phyloP scores from a whole-genome alignment of 2,888 invertebrate species.

The Gerris lacustris region DNA sequence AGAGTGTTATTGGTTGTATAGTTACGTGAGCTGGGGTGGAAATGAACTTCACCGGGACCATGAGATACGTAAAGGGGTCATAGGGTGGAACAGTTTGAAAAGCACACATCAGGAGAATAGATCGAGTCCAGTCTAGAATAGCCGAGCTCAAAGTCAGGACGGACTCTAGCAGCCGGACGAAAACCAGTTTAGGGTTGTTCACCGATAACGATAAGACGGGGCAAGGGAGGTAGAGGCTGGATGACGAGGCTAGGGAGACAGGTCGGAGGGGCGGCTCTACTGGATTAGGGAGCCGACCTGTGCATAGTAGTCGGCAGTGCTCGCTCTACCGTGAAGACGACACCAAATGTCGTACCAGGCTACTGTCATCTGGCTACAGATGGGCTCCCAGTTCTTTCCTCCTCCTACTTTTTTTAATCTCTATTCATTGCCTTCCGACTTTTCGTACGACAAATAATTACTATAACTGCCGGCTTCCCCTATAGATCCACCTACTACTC shows the following conservation, averaged over 20 bases:
- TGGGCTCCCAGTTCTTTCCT: not conserved
- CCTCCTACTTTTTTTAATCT: not conserved
- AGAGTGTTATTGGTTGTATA: too few species aligned
- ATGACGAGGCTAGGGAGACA: not conserved
- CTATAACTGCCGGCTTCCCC: not conserved
- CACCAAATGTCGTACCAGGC: not conserved
- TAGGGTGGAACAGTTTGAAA: too few species aligned
- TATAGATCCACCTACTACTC: not conserved
- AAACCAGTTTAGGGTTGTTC: too few species aligned
- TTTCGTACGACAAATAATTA: not conserved
- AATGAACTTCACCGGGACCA: too few species aligned
- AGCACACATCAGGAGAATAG: too few species aligned
- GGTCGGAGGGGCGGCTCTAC: not conserved
- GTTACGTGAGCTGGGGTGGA: too few species aligned
- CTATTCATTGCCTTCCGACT: not conserved
- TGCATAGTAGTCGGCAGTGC: not conserved
- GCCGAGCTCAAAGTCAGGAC: too few species aligned
- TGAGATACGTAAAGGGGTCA: too few species aligned
- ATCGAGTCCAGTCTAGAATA: too few species aligned
- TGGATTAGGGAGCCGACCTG: not conserved
- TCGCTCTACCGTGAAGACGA: not conserved
- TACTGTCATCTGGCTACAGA: not conserved
- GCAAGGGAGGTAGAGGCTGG: too few species aligned
- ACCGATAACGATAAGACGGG: too few species aligned
- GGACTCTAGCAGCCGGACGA: too few species aligned